Evolutionary conservation across 2,888 invertebrate species (phyloP).

Genomic region (Eupeodes luniger): DNA sequence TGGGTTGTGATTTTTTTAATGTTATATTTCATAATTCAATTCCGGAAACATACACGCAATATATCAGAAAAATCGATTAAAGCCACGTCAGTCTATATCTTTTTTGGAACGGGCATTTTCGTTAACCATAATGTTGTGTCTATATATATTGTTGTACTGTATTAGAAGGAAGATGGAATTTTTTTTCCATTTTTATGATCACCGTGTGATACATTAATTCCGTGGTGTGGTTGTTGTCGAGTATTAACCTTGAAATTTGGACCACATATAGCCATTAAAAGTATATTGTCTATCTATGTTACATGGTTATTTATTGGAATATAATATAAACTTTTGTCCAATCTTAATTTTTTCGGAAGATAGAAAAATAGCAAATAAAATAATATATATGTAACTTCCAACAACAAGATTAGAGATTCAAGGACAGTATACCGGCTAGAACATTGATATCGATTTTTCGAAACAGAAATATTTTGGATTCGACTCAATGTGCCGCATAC

Average conservation of each 20-base stretch:
- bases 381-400: no score
- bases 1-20: conserved; percentile 8
- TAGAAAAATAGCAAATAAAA: no score
- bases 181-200: conserved; percentile 4
- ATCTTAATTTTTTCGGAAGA: no score
- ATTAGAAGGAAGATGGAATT: background rate
- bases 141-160: background rate
- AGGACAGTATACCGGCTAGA: no score
- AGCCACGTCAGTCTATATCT: conserved; percentile 53
- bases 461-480: no score
- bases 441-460: no score
- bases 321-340: no score
- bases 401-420: no score
- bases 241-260: conserved; percentile 47
- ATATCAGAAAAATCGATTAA: conserved; percentile 53
- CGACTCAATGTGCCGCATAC: no score
- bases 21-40: background rate
- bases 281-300: background rate
- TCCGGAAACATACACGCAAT: conserved; percentile 25
- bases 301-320: no score
- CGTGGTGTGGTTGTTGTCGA: background rate
- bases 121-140: background rate
- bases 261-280: background rate
- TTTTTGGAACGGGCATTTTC: conserved; percentile 5
- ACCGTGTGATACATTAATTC: conserved; percentile 25